These are phyloP conservation scores for Petrosia ficiformis DNA, from an alignment of 37 sponge, comb jelly and placozoan genomes.

Conservation along the genomic window DNA sequence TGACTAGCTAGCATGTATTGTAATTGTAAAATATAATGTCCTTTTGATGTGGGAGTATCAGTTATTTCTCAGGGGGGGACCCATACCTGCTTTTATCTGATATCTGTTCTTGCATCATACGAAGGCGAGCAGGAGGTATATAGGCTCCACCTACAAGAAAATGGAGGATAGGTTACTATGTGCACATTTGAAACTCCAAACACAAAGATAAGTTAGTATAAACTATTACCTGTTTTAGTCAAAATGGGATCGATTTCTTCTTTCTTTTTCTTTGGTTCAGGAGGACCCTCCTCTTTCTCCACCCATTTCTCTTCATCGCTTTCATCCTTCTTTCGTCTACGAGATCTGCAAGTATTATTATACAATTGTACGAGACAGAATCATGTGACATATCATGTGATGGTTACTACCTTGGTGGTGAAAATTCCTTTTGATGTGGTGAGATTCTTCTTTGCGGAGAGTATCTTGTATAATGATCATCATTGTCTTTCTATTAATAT, in stretches of 20 bases:
- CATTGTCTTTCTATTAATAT: too few species aligned
- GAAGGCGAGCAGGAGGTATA: constrained; percentile 91
- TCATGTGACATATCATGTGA: too few species aligned
- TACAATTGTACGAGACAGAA: too few species aligned
- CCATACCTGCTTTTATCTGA: constrained; percentile 86
- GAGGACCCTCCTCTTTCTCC: background rate
- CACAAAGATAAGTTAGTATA: too few species aligned
- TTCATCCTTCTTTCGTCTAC: too few species aligned
- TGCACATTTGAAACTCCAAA: background rate
- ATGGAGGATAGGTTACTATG: too few species aligned
- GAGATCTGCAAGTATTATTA: too few species aligned
- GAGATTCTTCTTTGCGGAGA: too few species aligned
- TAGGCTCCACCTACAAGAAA: constrained; percentile 85
- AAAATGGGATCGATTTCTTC: constrained; percentile 53
- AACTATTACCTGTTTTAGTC: constrained; percentile 49
- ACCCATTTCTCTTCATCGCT: background rate
- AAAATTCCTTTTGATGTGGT: too few species aligned
- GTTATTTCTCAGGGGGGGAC: too few species aligned
- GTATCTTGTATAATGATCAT: too few species aligned
- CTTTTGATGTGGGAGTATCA: background rate
- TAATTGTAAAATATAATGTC: background rate
- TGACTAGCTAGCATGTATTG: background rate
- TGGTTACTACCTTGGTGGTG: too few species aligned
- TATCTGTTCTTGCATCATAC: constrained; percentile 91
- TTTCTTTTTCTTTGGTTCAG: constrained; percentile 32